Conservation (phyloP, 2,888 invertebrate genomes). For the Nycteola revayana region DNA sequence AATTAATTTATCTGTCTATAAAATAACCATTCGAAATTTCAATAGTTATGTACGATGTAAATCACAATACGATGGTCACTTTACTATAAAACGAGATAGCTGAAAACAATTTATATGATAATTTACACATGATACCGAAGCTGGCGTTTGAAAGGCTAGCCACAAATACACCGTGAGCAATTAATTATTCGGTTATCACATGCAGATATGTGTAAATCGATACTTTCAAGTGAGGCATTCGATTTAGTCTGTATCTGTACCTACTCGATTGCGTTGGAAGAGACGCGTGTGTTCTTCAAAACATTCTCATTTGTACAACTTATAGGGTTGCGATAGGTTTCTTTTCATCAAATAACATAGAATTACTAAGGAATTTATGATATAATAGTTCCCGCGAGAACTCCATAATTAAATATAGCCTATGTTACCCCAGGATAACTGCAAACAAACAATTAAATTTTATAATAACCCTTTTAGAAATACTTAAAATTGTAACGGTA, state of each 20-base stretch:
- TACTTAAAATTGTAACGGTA: too few relatives aligned
- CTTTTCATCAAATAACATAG: too few relatives aligned
- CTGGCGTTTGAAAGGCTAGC: constrained; percentile 17
- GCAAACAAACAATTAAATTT: too few relatives aligned
- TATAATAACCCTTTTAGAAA: too few relatives aligned
- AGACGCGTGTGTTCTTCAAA: constrained; percentile 70
- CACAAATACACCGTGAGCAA: constrained; percentile 35
- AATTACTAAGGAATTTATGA: too few relatives aligned
- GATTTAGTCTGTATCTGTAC: constrained; percentile 39
- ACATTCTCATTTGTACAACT: constrained; percentile 45
- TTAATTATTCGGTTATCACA: constrained; percentile 38
- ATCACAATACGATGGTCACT: too few relatives aligned
- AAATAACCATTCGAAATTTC: too few relatives aligned
- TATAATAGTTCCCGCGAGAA: too few relatives aligned
- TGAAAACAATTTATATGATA: constrained; percentile 11
- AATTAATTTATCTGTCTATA: too few relatives aligned
- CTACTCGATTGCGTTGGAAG: constrained; percentile 50
- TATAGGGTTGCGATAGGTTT: constrained; percentile 43
- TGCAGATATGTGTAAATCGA: constrained; percentile 45
- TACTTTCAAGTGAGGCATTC: constrained; percentile 63
- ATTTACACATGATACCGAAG: constrained; percentile 16
- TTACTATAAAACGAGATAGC: not conserved
- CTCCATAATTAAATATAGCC: too few relatives aligned
- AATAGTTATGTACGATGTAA: too few relatives aligned
- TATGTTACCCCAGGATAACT: too few relatives aligned